Percentiles rank a stretch among this genome's conserved stretches.
phyloP scores from a whole-genome alignment of 2,888 invertebrate species.

The Galerucella nymphaeae region DNA sequence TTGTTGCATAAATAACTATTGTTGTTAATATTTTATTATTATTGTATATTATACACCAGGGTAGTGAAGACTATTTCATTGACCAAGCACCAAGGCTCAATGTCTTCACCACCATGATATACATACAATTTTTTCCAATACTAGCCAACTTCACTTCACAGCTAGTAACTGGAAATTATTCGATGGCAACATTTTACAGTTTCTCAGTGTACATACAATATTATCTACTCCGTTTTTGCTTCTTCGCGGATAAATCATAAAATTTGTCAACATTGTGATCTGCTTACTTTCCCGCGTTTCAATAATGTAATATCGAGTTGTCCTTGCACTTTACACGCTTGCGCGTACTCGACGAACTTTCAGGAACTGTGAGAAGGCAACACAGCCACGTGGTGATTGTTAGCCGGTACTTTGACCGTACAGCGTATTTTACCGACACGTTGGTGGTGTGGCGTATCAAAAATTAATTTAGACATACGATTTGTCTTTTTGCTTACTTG shows the following conservation, averaged over 20 bases:
- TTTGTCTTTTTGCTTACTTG: too few species aligned
- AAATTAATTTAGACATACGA: not conserved
- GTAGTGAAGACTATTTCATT: too few species aligned
- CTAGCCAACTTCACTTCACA: too few species aligned
- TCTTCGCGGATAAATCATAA: not conserved
- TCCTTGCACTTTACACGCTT: slow-evolving; percentile 38
- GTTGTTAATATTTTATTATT: too few species aligned
- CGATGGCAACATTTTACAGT: too few species aligned
- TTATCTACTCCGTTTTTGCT: not conserved
- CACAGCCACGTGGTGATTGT: slow-evolving; percentile 53
- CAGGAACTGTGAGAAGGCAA: slow-evolving; percentile 41
- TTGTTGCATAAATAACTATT: too few species aligned
- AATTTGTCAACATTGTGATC: slow-evolving; percentile 1
- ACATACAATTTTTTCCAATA: too few species aligned
- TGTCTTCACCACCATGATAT: too few species aligned
- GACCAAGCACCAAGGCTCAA: too few species aligned
- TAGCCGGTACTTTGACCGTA: slow-evolving; percentile 43
- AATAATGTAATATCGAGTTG: slow-evolving; percentile 28
- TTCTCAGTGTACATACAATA: too few species aligned
- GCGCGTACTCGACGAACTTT: slow-evolving; percentile 45
- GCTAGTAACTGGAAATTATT: too few species aligned
- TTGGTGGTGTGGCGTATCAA: slow-evolving; percentile 5
- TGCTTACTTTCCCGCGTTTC: slow-evolving; percentile 28
- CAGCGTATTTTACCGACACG: slow-evolving; percentile 3
- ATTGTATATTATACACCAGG: too few species aligned